phyloP scores from a whole-genome alignment of 2,888 invertebrate species.

The Tolmerus cingulatus region DNA sequence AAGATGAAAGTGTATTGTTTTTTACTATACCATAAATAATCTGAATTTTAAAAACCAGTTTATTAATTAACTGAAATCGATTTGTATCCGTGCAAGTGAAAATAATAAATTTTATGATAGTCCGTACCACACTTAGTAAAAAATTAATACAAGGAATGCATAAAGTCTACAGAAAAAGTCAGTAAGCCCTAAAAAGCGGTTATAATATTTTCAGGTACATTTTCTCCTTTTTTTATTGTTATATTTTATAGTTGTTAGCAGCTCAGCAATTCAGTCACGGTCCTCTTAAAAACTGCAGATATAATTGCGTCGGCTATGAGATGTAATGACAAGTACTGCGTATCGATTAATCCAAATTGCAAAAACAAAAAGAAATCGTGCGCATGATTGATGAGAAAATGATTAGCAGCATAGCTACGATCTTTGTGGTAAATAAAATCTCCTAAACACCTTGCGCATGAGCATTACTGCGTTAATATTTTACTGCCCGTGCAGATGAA shows the following conservation, averaged over 20 bases:
- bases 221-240: background rate
- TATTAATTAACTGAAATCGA: background rate
- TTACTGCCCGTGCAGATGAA: background rate
- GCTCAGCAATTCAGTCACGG: background rate
- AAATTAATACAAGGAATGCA: background rate
- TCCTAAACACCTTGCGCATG: slow-evolving; percentile 1
- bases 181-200: background rate
- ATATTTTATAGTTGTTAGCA: background rate
- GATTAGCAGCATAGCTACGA: slow-evolving; percentile 16
- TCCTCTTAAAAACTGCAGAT: background rate
- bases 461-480: background rate
- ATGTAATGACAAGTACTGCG: background rate
- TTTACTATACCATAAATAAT: background rate
- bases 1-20: background rate
- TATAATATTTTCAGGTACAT: background rate
- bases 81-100: background rate
- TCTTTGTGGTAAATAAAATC: slow-evolving; percentile 24
- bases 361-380: slow-evolving; percentile 29
- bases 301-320: background rate
- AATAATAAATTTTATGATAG: background rate
- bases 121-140: background rate
- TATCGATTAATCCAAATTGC: slow-evolving; percentile 17
- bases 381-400: slow-evolving; percentile 36
- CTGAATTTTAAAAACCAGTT: background rate
- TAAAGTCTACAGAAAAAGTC: background rate